Base-by-base conservation (phyloP, 2,113 vertebrate species). In the Argyrosomus japonicus region DNA sequence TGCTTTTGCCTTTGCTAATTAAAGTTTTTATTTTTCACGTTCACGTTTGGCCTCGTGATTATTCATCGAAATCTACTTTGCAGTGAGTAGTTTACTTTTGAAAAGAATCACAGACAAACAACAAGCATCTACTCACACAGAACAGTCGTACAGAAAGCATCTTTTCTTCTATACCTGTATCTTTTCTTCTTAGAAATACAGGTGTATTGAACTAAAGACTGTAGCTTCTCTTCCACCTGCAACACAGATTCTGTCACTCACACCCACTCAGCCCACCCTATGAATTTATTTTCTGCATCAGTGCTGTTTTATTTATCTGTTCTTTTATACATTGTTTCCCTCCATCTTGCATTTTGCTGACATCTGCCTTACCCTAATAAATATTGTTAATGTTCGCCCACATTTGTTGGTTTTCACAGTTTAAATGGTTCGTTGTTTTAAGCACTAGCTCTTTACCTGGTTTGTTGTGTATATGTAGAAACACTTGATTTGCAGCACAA, bases 11-110 rank as follows among this genome's bases (percentile, higher is more conserved):
- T 88, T 90, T 87, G 61, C 82, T 78, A 90, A 94, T 86, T 87
- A 92, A 93, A 87, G 68, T 81, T 89, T 89, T 72, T 85, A 82
- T 79, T 83, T 78, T 77, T 80, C 53, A 81, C 53, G 29, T 80
- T 72, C 17, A 60, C 23, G 54, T 11, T 36, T 4, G 6, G 23
- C 18, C 25, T 68, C 61, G 60, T 76, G 12, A 43, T 73, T 79
- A 58, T 69, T 75, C 17, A 51, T 57, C 23, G 32, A n/a, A 45
- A 53, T 23, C 13, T 12, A 18, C 36, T 5, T 75, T 74, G 48
- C 12, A 32, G 21, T 48, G 23, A 32, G 32, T 47, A 19, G 13
- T 62, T 43, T 15, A 17, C 14, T 45, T 48, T 60, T 27, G 51
- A n/a, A 58, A n/a, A 57, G 17, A 50, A 4, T 43, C 21, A 40